Evolutionary conservation across 2,888 invertebrate genomes (phyloP).

Genomic region (Caenorhabditis macrosperma): DNA sequence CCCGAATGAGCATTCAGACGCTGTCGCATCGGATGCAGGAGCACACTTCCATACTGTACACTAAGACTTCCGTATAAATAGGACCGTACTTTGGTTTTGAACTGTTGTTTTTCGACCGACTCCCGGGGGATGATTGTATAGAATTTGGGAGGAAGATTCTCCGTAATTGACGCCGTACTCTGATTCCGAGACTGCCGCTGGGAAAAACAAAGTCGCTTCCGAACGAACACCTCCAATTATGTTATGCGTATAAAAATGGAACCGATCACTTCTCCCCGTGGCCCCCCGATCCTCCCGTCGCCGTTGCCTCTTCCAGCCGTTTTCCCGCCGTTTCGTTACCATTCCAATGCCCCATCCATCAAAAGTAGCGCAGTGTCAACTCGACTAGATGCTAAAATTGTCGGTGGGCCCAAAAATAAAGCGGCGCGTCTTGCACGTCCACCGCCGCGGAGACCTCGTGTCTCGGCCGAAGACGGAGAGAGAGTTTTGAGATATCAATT

Average conservation of each 20-base stretch:
- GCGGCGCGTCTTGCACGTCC: conserved; percentile 41
- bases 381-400: conserved; percentile 32
- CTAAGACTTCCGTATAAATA: conserved; percentile 42
- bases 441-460: conserved; percentile 19
- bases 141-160: not conserved
- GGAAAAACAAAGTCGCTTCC: not conserved
- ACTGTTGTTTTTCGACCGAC: not conserved
- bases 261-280: not conserved
- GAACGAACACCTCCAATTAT: not conserved
- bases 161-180: not conserved
- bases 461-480: conserved; percentile 2
- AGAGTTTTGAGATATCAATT: conserved; percentile 36
- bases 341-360: conserved; percentile 19
- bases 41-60: conserved; percentile 55
- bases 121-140: not conserved
- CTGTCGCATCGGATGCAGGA: conserved; percentile 57
- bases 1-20: conserved; percentile 54
- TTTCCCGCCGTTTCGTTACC: not conserved
- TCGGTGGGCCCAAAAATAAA: conserved; percentile 37
- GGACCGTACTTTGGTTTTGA: not conserved
- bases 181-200: not conserved
- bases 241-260: not conserved
- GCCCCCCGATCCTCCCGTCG: not conserved
- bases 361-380: conserved; percentile 23
- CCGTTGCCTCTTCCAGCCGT: not conserved